phyloP scores from a whole-genome alignment of 2,113 vertebrate genomes.

The Gobiocypris rarus region DNA sequence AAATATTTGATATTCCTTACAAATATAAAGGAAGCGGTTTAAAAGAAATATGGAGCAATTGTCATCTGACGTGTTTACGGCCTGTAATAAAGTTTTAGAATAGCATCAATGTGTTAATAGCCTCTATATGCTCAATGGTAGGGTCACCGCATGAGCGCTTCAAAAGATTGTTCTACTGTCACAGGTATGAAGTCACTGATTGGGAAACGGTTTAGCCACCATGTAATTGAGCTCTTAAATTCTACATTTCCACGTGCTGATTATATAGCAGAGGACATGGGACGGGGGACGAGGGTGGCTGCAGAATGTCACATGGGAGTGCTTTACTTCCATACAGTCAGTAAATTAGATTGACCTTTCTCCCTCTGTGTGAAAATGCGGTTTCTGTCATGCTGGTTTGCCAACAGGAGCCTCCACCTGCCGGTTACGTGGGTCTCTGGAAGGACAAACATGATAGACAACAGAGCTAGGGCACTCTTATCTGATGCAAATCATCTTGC shows the following conservation, averaged over 20 bases:
- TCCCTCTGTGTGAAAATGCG: slow-evolving; percentile 15
- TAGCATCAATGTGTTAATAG: slow-evolving; percentile 43
- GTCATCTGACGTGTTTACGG: slow-evolving; percentile 36
- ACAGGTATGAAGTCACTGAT: slow-evolving; percentile 50
- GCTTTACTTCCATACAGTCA: slow-evolving; percentile 31
- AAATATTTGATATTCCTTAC: slow-evolving; percentile 37
- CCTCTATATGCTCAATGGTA: slow-evolving; percentile 48
- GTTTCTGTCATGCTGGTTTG: slow-evolving; percentile 12
- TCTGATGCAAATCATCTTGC: slow-evolving; percentile 37
- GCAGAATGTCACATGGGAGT: slow-evolving; percentile 17
- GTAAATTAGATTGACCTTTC: slow-evolving; percentile 50
- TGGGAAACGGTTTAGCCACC: slow-evolving; percentile 50
- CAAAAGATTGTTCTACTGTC: slow-evolving; percentile 48
- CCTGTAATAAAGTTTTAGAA: slow-evolving; percentile 39
- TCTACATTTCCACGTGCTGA: slow-evolving; percentile 33
- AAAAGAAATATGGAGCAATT: slow-evolving; percentile 34
- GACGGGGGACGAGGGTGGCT: neutral
- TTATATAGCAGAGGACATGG: slow-evolving; percentile 35
- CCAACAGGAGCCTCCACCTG: slow-evolving; percentile 32
- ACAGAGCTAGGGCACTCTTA: neutral
- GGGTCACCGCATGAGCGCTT: slow-evolving; percentile 43
- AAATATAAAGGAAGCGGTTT: slow-evolving; percentile 39
- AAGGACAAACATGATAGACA: neutral
- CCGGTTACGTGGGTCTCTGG: neutral
- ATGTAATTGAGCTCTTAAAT: slow-evolving; percentile 58